A percentile compares a stretch with the other conserved stretches of the same genome.
Evolutionary conservation across 2,797 vertebrate species (phyloP).

Genomic region (Sebastes minor): DNA sequence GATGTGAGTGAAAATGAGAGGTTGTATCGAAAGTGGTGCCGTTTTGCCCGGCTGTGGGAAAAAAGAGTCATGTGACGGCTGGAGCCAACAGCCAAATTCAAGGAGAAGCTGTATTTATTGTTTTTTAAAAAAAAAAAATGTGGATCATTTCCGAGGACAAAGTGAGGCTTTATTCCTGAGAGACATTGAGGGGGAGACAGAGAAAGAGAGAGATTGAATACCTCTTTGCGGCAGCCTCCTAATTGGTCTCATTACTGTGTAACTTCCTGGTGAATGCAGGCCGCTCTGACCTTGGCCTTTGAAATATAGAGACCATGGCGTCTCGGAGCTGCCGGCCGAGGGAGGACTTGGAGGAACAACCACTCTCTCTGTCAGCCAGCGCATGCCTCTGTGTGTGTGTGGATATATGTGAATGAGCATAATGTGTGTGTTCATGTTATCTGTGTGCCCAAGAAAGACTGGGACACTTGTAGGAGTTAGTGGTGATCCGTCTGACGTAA

Average conservation of each 20-base stretch:
- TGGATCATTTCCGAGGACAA: slow-evolving; percentile 57
- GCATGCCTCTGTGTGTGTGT: slow-evolving; percentile 22
- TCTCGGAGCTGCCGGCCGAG: slow-evolving; percentile 47
- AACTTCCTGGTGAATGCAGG: slow-evolving; percentile 75
- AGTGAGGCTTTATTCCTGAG: slow-evolving; percentile 62
- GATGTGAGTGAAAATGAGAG: slow-evolving; percentile 43
- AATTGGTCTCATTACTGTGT: slow-evolving; percentile 81
- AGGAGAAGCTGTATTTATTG: slow-evolving; percentile 45
- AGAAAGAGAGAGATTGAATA: slow-evolving; percentile 59
- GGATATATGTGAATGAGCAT: slow-evolving; percentile 13
- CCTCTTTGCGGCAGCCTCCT: slow-evolving; percentile 67
- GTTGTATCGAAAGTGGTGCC: slow-evolving; percentile 22
- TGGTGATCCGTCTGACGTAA: slow-evolving; percentile 34
- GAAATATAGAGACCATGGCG: slow-evolving; percentile 70
- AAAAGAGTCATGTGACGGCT: slow-evolving; percentile 33
- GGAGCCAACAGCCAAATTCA: slow-evolving; percentile 11
- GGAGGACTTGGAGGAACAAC: slow-evolving; percentile 62
- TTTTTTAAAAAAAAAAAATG: slow-evolving; percentile 33
- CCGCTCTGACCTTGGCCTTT: slow-evolving; percentile 82
- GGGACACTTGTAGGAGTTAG: slow-evolving; percentile 25
- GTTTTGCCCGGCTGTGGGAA: slow-evolving; percentile 42
- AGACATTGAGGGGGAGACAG: slow-evolving; percentile 23
- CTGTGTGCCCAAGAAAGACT: slow-evolving; percentile 11
- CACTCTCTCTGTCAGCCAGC: slow-evolving; percentile 58
- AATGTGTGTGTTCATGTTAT: slow-evolving; percentile 17